Conservation (phyloP, 2,113 vertebrate genomes). For the Dermatemys mawii region DNA sequence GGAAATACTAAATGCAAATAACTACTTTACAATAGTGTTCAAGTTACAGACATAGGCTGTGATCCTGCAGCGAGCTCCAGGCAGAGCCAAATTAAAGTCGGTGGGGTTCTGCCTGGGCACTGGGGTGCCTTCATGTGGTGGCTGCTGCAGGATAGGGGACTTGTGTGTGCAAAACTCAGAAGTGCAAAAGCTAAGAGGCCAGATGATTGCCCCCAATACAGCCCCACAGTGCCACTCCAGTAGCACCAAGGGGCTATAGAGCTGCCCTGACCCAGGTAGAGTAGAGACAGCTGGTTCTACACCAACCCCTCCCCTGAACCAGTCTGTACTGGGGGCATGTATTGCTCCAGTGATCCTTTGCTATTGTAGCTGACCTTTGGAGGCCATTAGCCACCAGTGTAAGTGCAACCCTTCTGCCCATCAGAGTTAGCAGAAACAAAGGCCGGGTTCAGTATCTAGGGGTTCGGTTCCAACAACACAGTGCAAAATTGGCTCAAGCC, state of each 20-base stretch:
- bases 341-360: neutral
- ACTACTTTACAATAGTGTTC: neutral
- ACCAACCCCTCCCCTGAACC: neutral
- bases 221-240: accelerated
- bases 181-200: neutral
- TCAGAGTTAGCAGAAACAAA: no score
- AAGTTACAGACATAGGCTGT: neutral
- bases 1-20: neutral
- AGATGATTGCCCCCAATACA: neutral
- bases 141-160: neutral
- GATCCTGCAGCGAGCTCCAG: neutral
- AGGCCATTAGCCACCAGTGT: neutral
- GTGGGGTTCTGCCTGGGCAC: neutral
- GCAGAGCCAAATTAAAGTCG: no score
- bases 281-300: neutral
- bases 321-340: neutral
- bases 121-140: neutral
- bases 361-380: neutral
- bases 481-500: no score
- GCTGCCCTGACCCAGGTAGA: neutral
- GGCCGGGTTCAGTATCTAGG: no score
- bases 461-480: no score
- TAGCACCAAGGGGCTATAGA: neutral
- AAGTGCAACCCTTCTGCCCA: no score
- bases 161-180: neutral